Evolutionary conservation across 2,888 invertebrate species (phyloP).

Genomic region (Pecten maximus): DNA sequence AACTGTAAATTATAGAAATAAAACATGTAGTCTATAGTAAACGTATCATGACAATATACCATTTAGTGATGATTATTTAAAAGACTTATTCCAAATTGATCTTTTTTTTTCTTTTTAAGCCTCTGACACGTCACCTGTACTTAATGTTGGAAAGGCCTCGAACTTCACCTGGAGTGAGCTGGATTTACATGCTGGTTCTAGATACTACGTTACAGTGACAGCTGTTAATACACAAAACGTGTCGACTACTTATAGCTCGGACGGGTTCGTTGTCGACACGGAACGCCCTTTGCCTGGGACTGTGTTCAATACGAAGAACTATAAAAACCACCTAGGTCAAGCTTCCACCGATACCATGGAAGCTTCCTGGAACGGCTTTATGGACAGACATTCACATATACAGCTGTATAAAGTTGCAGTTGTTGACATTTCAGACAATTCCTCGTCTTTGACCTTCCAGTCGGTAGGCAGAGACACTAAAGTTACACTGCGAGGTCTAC

Average conservation of each 20-base stretch:
- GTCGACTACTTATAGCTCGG: slow-evolving; percentile 51
- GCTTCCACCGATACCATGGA: slow-evolving; percentile 45
- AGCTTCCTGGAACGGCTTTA: slow-evolving; percentile 65
- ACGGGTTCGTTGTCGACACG: slow-evolving; percentile 62
- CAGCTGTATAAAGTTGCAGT: slow-evolving; percentile 50
- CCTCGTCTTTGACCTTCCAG: slow-evolving; percentile 39
- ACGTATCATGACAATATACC: too few relatives aligned
- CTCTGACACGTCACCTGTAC: slow-evolving; percentile 48
- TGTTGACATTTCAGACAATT: slow-evolving; percentile 1
- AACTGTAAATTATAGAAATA: too few relatives aligned
- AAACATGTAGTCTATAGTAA: too few relatives aligned
- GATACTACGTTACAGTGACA: slow-evolving; percentile 59
- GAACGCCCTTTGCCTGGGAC: slow-evolving; percentile 59
- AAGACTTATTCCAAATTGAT: too few relatives aligned
- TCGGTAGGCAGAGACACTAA: slow-evolving; percentile 50
- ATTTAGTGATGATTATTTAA: too few relatives aligned
- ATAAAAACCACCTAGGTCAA: slow-evolving; percentile 56
- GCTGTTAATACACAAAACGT: slow-evolving; percentile 59
- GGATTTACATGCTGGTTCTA: slow-evolving; percentile 54
- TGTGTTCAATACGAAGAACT: slow-evolving; percentile 60
- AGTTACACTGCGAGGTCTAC: slow-evolving; percentile 37
- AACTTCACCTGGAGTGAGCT: slow-evolving; percentile 40
- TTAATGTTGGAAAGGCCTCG: slow-evolving; percentile 45
- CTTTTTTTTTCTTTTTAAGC: slow-evolving; percentile 47
- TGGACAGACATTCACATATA: slow-evolving; percentile 58